Conservation (phyloP, 1,140 invertebrate species). For the Cydia fagiglandana region DNA sequence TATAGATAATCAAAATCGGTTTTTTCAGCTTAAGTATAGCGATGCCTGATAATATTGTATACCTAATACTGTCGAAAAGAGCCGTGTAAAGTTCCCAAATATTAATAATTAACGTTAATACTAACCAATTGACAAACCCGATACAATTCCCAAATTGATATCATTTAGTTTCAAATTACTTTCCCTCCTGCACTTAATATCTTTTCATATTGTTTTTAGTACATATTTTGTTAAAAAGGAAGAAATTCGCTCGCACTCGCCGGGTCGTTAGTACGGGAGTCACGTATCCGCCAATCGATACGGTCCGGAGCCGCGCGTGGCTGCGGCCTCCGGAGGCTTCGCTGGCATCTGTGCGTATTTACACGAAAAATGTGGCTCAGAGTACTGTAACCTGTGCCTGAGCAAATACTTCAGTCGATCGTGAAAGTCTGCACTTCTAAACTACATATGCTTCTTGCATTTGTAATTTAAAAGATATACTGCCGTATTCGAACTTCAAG, state of each 20-base stretch:
- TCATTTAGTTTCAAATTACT: background rate
- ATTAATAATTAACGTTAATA: too few species aligned
- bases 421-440: background rate
- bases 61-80: too few species aligned
- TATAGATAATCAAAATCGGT: too few species aligned
- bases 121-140: too few species aligned
- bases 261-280: constrained; percentile 3
- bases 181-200: constrained; percentile 12
- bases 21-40: too few species aligned
- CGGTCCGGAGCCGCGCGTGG: background rate
- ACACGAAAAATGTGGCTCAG: background rate
- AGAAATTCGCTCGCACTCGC: background rate
- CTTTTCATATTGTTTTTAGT: constrained; percentile 3
- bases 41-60: too few species aligned
- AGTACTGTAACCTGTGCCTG: background rate
- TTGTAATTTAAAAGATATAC: too few species aligned
- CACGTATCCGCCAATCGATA: constrained; percentile 7
- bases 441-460: too few species aligned
- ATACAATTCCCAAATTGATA: background rate
- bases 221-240: constrained; percentile 1
- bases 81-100: too few species aligned
- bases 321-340: background rate
- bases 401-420: background rate
- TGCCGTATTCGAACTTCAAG: too few species aligned
- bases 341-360: constrained; percentile 11